Conservation (phyloP, 2,888 invertebrate species). For the Amphimallon solstitiale region DNA sequence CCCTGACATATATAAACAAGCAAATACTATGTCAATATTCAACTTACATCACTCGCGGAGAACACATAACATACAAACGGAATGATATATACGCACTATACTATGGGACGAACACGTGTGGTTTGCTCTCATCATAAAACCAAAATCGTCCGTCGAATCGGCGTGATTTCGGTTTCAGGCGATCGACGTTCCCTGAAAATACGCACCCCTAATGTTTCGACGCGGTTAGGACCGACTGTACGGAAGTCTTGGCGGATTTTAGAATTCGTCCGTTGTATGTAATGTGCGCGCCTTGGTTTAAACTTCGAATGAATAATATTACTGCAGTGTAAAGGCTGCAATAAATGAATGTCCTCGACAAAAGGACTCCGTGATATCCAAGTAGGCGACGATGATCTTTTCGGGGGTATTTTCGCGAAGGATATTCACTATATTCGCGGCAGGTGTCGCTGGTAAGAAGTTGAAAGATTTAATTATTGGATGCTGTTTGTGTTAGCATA, state of each 20-base stretch:
- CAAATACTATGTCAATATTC: conserved; percentile 50
- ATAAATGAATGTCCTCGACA: too few species aligned
- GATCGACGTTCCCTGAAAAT: conserved; percentile 44
- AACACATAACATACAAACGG: conserved; percentile 36
- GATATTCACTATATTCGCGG: too few species aligned
- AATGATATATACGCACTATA: background rate
- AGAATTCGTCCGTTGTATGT: too few species aligned
- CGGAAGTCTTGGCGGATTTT: conserved; percentile 45
- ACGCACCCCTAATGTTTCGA: conserved; percentile 48
- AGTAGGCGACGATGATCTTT: too few species aligned
- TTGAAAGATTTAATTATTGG: too few species aligned
- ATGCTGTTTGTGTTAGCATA: too few species aligned
- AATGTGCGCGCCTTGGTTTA: too few species aligned
- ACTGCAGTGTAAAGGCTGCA: too few species aligned
- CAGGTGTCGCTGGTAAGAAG: too few species aligned
- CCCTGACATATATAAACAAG: conserved; percentile 51
- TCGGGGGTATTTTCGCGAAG: too few species aligned
- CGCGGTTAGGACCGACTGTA: conserved; percentile 36
- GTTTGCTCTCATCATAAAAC: conserved; percentile 32
- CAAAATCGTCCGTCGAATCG: conserved; percentile 34
- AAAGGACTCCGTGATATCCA: too few species aligned
- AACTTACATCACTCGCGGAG: conserved; percentile 50
- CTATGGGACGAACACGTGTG: conserved; percentile 19
- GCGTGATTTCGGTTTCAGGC: conserved; percentile 28
- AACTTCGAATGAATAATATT: too few species aligned